phyloP scores from a whole-genome alignment of 1,140 invertebrate species.

The Whitmania pigra region DNA sequence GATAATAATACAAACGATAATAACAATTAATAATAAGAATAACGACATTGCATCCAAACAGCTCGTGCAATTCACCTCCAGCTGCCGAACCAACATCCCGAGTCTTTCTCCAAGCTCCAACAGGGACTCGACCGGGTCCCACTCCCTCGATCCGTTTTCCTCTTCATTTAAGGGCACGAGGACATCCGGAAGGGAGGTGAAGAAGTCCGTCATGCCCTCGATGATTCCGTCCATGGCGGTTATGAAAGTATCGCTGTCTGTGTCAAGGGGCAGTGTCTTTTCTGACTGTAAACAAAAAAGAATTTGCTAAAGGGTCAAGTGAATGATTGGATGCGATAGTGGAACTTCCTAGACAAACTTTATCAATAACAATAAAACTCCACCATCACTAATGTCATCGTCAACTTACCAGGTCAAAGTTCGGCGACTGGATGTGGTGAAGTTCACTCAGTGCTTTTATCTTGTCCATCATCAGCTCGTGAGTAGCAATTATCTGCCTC shows the following conservation, averaged over 20 bases:
- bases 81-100: not conserved
- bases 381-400: not conserved
- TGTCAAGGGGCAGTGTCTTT: not conserved
- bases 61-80: not conserved
- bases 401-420: no score
- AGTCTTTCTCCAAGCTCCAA: not conserved
- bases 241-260: not conserved
- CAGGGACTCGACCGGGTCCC: not conserved
- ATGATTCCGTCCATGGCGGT: not conserved
- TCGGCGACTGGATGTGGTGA: not conserved
- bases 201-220: not conserved
- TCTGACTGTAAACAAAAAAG: not conserved
- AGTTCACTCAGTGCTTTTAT: not conserved
- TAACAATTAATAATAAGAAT: no score
- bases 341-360: not conserved
- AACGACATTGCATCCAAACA: no score
- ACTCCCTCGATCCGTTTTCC: not conserved
- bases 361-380: not conserved
- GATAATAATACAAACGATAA: no score
- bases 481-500: slow-evolving; percentile 4
- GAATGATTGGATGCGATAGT: no score
- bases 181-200: not conserved
- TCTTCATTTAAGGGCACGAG: not conserved
- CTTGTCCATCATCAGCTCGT: slow-evolving; percentile 2
- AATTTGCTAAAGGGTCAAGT: no score